phyloP scores from a whole-genome alignment of 37 sponge, comb jelly and placozoan genomes.

The Chondrosia reniformis region DNA sequence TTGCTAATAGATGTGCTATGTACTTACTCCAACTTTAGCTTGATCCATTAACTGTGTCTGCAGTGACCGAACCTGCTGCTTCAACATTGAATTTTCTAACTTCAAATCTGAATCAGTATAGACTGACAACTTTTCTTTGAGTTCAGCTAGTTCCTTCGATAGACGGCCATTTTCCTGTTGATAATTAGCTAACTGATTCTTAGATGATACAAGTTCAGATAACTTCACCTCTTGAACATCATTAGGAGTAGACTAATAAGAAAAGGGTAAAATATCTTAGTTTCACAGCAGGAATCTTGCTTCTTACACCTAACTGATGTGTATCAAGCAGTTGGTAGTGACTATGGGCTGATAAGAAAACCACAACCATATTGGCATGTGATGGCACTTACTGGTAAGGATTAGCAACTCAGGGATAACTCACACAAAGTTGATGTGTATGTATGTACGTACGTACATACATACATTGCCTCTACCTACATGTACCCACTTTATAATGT shows the following conservation, averaged over 20 bases:
- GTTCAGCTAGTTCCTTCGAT: neutral
- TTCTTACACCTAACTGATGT: too few species aligned
- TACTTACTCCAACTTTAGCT: conserved; percentile 4
- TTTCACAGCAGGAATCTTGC: too few species aligned
- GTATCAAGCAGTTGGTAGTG: too few species aligned
- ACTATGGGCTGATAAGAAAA: too few species aligned
- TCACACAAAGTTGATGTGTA: too few species aligned
- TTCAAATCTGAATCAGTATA: neutral
- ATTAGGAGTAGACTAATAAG: too few species aligned
- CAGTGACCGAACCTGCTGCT: conserved; percentile 4
- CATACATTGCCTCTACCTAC: neutral
- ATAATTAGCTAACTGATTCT: neutral
- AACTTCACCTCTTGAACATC: neutral
- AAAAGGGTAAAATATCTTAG: too few species aligned
- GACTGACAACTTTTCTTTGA: neutral
- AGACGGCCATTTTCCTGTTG: neutral
- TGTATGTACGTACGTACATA: neutral
- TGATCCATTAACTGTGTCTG: neutral
- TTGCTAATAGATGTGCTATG: neutral
- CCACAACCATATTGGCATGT: too few species aligned
- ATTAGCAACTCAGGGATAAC: too few species aligned
- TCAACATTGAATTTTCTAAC: conserved; percentile 11
- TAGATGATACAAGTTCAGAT: conserved; percentile 2
- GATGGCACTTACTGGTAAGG: too few species aligned
- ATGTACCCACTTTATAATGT: neutral